Percentiles rank a stretch among this genome's conserved stretches.
Conservation (phyloP, 2,113 vertebrate genomes). For the Pavo muticus region DNA sequence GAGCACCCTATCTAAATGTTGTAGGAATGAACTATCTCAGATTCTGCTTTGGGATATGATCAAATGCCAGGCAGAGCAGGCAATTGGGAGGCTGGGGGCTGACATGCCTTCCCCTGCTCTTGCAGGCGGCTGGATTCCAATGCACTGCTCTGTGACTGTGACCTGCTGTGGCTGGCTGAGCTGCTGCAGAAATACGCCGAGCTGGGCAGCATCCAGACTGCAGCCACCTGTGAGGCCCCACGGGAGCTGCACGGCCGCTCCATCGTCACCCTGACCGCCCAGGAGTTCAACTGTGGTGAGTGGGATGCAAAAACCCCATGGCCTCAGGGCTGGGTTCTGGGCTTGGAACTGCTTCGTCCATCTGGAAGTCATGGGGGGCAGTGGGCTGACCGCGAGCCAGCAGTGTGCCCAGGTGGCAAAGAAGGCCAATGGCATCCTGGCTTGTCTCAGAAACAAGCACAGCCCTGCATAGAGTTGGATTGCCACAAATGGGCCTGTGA, state of each 20-base stretch:
- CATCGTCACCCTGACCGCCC: slow-evolving; percentile 81
- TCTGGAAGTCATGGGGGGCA: too few relatives aligned
- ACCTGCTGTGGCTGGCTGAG: slow-evolving; percentile 90
- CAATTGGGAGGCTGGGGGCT: neutral
- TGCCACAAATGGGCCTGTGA: neutral
- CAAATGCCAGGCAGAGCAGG: neutral
- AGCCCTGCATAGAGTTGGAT: neutral
- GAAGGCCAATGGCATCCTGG: neutral
- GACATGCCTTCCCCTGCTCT: neutral
- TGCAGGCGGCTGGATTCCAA: slow-evolving; percentile 91
- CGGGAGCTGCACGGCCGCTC: slow-evolving; percentile 86
- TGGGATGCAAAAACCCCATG: fast-evolving
- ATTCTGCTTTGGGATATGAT: neutral
- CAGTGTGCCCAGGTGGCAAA: neutral
- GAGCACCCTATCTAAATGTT: neutral
- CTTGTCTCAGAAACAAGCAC: neutral
- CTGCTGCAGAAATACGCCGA: slow-evolving; percentile 84
- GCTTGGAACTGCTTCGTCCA: neutral
- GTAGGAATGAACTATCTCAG: fast-evolving
- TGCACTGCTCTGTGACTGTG: slow-evolving; percentile 87
- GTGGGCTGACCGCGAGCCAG: neutral
- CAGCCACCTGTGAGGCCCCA: slow-evolving; percentile 88
- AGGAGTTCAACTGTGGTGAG: slow-evolving; percentile 89
- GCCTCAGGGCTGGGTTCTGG: too few relatives aligned
- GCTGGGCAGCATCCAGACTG: slow-evolving; percentile 88